Base-by-base conservation (phyloP, 2,797 vertebrate species). In the Lutra lutra region DNA sequence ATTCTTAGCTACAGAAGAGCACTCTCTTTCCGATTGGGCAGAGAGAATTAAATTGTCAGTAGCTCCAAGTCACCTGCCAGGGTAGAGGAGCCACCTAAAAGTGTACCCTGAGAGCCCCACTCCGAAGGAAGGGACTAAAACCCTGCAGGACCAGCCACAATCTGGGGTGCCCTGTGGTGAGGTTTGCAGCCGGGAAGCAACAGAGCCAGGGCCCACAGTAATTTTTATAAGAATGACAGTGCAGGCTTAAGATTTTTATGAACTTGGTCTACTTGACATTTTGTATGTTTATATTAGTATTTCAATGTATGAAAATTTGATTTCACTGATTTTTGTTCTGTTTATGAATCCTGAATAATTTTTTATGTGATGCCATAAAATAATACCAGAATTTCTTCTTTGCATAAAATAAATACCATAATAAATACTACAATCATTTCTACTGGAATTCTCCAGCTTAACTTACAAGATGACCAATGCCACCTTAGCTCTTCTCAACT, bases 271-370 rank as follows among this genome's bases (percentile, higher is more conserved):
- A 25, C 3, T 51, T 87, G 25, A 73, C 4, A 18, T 70, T 87
- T 86, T 83, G 32, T 91, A 43, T 88, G 32, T 85, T 84, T 72
- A 70, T 82, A n/a, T 91, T 94, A 91, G 32, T 82, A 60, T 83
- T 94, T 86, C 5, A 93, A 64, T 91, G 15, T 77, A 62, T 88
- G 92, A 86, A 86, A 40, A 94, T 20, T 88, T 80, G 32, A 79
- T 83, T 94, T 88, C 12, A 83, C 27, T 73, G 60, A 58, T 23
- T 82, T 89, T 88, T 89, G 87, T 86, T 12, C 58, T 75, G 13
- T 91, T 85, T 72, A 86, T 91, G 43, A 87, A 92, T 84, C 83
- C 54, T 60, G 35, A 83, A 43, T 86, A 77, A 48, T 78, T 70
- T 80, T 84, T 84, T 1, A 6, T 72, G 38, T 83, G 77, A 7